Percentiles rank a stretch among this genome's conserved stretches.
Conservation (phyloP, 2,888 invertebrate species). For the Epistrophella euchroma region DNA sequence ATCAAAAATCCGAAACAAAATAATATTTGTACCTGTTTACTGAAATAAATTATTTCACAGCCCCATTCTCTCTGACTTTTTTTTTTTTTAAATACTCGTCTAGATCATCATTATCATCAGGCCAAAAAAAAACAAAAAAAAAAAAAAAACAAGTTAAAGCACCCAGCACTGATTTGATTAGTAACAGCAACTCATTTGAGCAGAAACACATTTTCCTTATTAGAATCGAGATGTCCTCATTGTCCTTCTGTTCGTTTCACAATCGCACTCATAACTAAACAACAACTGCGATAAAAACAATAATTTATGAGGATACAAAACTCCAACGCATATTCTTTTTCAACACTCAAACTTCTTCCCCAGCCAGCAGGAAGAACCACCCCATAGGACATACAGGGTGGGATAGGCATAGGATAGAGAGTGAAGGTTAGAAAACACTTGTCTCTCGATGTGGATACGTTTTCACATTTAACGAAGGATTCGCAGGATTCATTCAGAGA, state of each 20-base stretch:
- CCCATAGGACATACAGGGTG: slow-evolving; percentile 6
- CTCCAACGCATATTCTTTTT: slow-evolving; percentile 74
- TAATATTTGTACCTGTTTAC: too few species aligned
- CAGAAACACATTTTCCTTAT: slow-evolving; percentile 76
- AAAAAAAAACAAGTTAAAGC: slow-evolving; percentile 52
- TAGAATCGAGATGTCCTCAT: slow-evolving; percentile 63
- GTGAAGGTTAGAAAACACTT: slow-evolving; percentile 49
- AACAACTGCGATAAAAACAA: slow-evolving; percentile 72
- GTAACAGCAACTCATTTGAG: slow-evolving; percentile 71
- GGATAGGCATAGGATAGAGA: not conserved
- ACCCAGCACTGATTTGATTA: slow-evolving; percentile 75
- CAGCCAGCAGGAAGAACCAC: slow-evolving; percentile 11
- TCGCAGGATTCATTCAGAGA: slow-evolving; percentile 38
- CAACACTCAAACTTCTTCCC: slow-evolving; percentile 41
- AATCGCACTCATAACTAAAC: slow-evolving; percentile 51
- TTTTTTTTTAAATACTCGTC: not conserved
- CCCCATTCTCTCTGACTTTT: not conserved
- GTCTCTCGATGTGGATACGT: slow-evolving; percentile 57
- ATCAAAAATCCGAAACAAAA: too few species aligned
- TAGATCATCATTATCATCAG: slow-evolving; percentile 4
- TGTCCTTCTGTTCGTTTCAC: slow-evolving; percentile 71
- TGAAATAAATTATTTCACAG: not conserved
- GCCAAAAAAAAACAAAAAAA: not conserved
- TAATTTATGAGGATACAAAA: slow-evolving; percentile 74
- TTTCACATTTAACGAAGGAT: not conserved